Evolutionary conservation across 2,113 vertebrate genomes (phyloP), one percentile per base, ranked within the genome.

Genomic region (Centropristis striata): DNA sequence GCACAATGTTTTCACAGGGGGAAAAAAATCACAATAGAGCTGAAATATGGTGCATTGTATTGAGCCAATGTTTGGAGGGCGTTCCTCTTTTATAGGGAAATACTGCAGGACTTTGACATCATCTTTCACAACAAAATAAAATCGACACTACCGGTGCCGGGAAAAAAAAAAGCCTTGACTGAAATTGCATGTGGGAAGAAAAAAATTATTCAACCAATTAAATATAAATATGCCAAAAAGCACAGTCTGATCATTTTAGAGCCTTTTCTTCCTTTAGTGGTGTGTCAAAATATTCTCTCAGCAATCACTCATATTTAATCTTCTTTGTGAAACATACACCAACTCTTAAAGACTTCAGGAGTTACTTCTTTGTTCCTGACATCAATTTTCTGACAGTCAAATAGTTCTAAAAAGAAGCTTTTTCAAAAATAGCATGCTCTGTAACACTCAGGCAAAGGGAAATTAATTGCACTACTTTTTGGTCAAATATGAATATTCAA

Each of bases 401-500:
- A 65, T 11, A 60, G 32, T 85, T 86, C 66, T 70, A 37, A 71
- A 71, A 64, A 68, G 60, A 60, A 25, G 21, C 15, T 23, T 58
- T 69, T 66, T 49, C 3, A 44, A 82, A 69, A 87, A 71, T 41
- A 73, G 60, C 23, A 39, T 39, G 18, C 69, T 44, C 59, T 63
- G 71, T 53, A 79, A 68, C 44, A 90, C 84, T 66, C 47, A 72
- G 67, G 84, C 75, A 78, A 78, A 81, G 59, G 28, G 47, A 71
- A 86, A 86, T 72, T 85, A 90, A 88, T 88, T 90, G 83, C 74
- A 76, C 76, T 81, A 69, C 49, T 87, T 90, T 93, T 78, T 67
- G 82, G 84, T 69, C 84, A 78, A 66, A 91, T 73, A 91, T 92
- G 85, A 93, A 95, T 94, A 94, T 94, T 93, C 91, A 93, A 86